Percentiles rank a stretch among this genome's conserved stretches.
Conservation (phyloP, 1,140 invertebrate species). For the Saccostrea echinata region DNA sequence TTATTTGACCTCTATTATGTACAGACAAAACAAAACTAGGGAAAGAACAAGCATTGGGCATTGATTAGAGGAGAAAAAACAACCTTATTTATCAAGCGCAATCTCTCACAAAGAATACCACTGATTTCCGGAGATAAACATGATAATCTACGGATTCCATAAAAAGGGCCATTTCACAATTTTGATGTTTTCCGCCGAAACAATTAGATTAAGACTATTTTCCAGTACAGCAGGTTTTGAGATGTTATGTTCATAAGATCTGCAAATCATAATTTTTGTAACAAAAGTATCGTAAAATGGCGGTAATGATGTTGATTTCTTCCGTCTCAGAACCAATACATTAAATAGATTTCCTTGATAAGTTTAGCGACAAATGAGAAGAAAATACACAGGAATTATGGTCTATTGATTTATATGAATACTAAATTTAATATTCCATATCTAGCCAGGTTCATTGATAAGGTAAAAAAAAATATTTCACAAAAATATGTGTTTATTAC, state of each 20-base stretch:
- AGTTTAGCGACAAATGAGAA: constrained; percentile 21
- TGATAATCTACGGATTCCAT: constrained; percentile 1
- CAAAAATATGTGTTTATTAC: not conserved
- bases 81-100: constrained; percentile 19
- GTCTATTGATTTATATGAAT: constrained; percentile 12
- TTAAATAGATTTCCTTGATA: constrained; percentile 1
- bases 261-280: constrained; percentile 18
- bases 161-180: constrained; percentile 9
- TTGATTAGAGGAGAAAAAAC: not conserved
- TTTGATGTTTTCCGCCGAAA: constrained; percentile 23
- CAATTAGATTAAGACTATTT: constrained; percentile 22
- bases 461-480: not conserved
- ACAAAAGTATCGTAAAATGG: constrained; percentile 15
- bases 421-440: constrained; percentile 4
- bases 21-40: not conserved
- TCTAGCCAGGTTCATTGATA: not conserved
- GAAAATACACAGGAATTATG: constrained; percentile 2
- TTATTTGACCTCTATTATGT: constrained; percentile 22
- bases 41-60: not conserved
- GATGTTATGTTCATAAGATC: constrained; percentile 15
- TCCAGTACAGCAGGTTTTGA: not conserved
- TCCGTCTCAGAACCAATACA: not conserved
- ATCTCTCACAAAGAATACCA: constrained; percentile 26
- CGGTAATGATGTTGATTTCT: not conserved
- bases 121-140: constrained; percentile 30